Evolutionary conservation across 2,888 invertebrate species (phyloP), one percentile per base, ranked within the genome.

Genomic region (Volucella zonaria): DNA sequence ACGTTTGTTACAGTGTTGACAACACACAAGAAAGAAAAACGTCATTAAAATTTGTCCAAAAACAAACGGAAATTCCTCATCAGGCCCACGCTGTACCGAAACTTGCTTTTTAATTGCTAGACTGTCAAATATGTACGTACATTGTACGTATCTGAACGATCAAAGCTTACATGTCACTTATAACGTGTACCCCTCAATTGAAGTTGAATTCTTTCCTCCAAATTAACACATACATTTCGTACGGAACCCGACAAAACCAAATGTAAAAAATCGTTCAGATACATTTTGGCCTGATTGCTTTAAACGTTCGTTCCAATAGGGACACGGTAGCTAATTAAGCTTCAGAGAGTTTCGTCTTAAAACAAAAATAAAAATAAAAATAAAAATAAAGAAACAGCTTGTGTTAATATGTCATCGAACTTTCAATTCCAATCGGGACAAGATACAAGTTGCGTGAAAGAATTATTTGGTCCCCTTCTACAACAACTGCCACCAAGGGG

Each of bases 281-380:
- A n/a, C 43, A 58, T 56, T 56, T 47, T 14, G 2, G 6, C 11
- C 18, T 62, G 74, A 74, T 12, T 10, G 15, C 38, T 54, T 15
- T 8, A 23, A 54, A 18, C 23, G 68, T 56, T 23, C 31, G 14
- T 47, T 47, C 42, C 45, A 56, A 74, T 56, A n/a, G 56, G 45
- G 11, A 66, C 56, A 56, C 66, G 66, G 56, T 58, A 66, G 75
- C 58, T 75, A 75, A 75, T 75, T 75, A 75, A 47, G 42, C 56
- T 56, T 23, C 23, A 42, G 58, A 47, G 58, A 43, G 15, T 40
- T 66, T 49, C 14, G 47, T 47, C 58, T 11, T 31, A 40, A 47
- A 18, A 8, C 9, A 58, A 23, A 43, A 10, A 31, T 18, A 31
- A 45, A 23, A 54, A 1, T 11, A 66, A 42, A 47, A 43, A 43